Base-by-base conservation (phyloP, 2,888 invertebrate species). In the Drosophila emarginata region DNA sequence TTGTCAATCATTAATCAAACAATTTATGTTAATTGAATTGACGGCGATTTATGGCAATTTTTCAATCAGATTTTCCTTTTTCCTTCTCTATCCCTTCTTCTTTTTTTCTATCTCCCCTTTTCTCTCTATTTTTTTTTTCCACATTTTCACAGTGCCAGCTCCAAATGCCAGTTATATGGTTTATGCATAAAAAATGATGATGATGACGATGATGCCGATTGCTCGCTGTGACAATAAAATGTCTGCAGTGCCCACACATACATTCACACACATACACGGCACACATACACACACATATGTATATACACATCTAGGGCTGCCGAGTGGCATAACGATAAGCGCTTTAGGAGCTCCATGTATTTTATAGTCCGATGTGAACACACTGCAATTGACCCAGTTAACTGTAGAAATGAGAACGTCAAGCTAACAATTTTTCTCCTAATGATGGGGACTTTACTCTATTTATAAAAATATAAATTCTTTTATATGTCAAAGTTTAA, bases 1-100 rank as follows among this genome's bases (percentile, higher is more conserved):
- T 73, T 79, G 74, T 71, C 76, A 71, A 73, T 68, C 89, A 84
- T 84, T 79, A 82, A 84, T 89, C 89, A 89, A 76, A 64, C 69
- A 76, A 88, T 84, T 87, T 82, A 89, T 86, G 80, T 75, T 86
- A 84, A 84, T 89, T 84, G 89, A 89, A 79, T 88, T 69, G 76
- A 79, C 72, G 80, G 62, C 86, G 71, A 88, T 88, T 84, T 87
- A 89, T 82, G 76, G 72, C 62, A 59, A 69, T 77, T 87, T 78
- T 79, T 80, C 75, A 74, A 75, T 72, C 75, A 71, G 70, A 74
- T 67, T 74, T 74, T 32, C 28, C 18, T 15, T 57, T 26, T 57
- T 26, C 12, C 21, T 28, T 28, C 32, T 40, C 51, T 45, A n/a
- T 11, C 39, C n/a, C 9, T 9, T 26, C 5, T 5, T 26, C n/a